Evolutionary conservation across 92 coral and sea anemone genomes (phyloP).

Genomic region (Pocillopora grandis): DNA sequence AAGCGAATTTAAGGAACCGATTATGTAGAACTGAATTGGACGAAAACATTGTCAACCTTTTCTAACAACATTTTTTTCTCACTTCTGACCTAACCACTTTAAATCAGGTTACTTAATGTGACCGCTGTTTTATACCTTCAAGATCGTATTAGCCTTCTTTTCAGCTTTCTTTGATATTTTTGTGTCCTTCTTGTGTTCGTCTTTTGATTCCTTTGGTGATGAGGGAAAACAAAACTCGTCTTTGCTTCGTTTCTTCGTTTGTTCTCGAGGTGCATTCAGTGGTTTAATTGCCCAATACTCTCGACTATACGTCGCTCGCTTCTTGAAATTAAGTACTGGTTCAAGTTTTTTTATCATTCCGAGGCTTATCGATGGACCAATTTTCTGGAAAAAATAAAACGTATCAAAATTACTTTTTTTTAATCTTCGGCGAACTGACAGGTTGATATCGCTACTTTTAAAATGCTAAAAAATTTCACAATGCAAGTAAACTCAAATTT

Average conservation of each 20-base stretch:
- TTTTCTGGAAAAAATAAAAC: neutral
- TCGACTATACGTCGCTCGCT: neutral
- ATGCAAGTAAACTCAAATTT: neutral
- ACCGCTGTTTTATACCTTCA: neutral
- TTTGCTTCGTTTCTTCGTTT: too few species aligned
- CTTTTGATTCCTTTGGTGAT: constrained; percentile 11
- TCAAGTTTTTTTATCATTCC: constrained; percentile 39
- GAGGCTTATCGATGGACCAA: constrained; percentile 18
- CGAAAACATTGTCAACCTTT: too few species aligned
- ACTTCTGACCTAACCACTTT: too few species aligned
- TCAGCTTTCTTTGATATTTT: constrained; percentile 7
- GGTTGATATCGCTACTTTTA: too few species aligned
- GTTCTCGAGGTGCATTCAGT: neutral
- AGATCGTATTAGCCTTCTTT: constrained; percentile 6
- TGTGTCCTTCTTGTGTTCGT: neutral
- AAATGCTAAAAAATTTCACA: too few species aligned
- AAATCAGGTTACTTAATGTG: neutral
- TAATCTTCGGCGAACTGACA: too few species aligned
- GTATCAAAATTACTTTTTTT: too few species aligned
- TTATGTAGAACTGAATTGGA: too few species aligned
- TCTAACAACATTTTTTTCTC: too few species aligned
- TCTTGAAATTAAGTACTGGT: constrained; percentile 16
- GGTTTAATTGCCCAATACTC: neutral
- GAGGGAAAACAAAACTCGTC: constrained; percentile 30
- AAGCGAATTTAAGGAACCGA: neutral